Percentiles rank a stretch among this genome's conserved stretches.
These are phyloP conservation scores for Parauchenoglanis punctatus DNA, from an alignment of 2,797 vertebrate genomes.

Conservation along the genomic window DNA sequence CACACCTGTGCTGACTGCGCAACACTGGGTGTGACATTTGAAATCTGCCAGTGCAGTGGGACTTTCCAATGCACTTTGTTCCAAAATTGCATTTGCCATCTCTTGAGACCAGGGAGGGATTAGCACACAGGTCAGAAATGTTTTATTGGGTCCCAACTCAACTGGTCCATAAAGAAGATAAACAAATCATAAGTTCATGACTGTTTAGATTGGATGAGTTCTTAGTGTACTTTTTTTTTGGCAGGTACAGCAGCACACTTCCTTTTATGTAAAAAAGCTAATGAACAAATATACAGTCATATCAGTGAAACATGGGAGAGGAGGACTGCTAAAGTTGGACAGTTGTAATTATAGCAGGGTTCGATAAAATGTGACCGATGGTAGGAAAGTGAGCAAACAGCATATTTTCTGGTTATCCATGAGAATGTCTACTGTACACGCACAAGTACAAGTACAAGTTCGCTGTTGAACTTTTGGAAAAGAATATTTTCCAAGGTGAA, in stretches of 20 bases:
- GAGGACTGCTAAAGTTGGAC: not conserved
- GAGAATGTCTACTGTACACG: not conserved
- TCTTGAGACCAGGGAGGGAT: not conserved
- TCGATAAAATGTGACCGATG: not conserved
- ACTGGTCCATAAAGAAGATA: not conserved
- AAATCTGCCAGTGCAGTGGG: not conserved
- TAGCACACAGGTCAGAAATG: not conserved
- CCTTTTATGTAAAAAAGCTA: not conserved
- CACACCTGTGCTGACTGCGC: constrained; percentile 2
- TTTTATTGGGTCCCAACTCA: not conserved
- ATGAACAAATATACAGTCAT: not conserved
- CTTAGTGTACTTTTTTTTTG: not conserved
- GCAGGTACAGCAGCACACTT: not conserved
- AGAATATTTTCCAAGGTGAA: not conserved
- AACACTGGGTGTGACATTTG: constrained; percentile 14
- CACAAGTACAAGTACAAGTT: not conserved
- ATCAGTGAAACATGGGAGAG: not conserved
- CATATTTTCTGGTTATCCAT: not conserved
- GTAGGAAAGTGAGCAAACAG: not conserved
- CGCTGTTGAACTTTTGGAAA: not conserved
- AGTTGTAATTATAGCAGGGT: not conserved
- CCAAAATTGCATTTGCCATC: not conserved
- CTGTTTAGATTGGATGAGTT: not conserved
- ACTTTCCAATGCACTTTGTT: not conserved
- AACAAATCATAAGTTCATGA: constrained; percentile 10